Evolutionary conservation across 2,888 invertebrate genomes (phyloP), one percentile per base, ranked within the genome.

Genomic region (Coleophora flavipennella): DNA sequence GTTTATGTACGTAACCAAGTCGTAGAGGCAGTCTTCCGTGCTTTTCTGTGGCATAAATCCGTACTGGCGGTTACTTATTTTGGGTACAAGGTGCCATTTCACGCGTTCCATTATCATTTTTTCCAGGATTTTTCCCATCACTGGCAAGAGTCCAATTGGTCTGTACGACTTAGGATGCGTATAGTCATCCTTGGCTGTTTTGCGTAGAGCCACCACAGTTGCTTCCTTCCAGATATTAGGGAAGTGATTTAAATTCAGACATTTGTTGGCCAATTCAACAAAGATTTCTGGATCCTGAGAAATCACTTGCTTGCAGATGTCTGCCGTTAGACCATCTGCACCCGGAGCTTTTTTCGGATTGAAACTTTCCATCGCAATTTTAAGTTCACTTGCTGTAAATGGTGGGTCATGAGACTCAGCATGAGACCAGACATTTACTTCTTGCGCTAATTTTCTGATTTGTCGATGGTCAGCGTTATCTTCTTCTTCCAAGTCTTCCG

Each of bases 291-390:
- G 28, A 1, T 42, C 33, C 0, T 31, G 13, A 9, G 10, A 32
- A 11, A 50, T 48, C 9, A 46, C 49, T n/a, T 8, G 12, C 1
- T 12, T 25, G 27, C 49, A 51, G 1, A 56, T 54, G 12, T 53
- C 50, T 0, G 53, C 41, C 0, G 48, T 48, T 2, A 50, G 26
- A 1, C 51, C 48, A 8, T 55, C 51, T 1, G 33, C 28, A 7
- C 50, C 52, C 0, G 51, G 52, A 0, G 51, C 51, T 13, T 50
- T 51, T 11, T 46, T 48, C 0, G 45, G 48, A 26, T 46, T 41
- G 1, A 46, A 38, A 8, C 26, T 14, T 2, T 26, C 2, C 0
- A 42, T 28, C 0, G 42, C 38, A 1, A 4, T n/a, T 0, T 36
- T 32, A 12, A 50, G 13, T 14, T 52, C 49, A 2, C n/a, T 13